These are phyloP conservation scores for Dicyrtoma fusca DNA, from an alignment of 2,888 invertebrate genomes.

Conservation along the genomic window DNA sequence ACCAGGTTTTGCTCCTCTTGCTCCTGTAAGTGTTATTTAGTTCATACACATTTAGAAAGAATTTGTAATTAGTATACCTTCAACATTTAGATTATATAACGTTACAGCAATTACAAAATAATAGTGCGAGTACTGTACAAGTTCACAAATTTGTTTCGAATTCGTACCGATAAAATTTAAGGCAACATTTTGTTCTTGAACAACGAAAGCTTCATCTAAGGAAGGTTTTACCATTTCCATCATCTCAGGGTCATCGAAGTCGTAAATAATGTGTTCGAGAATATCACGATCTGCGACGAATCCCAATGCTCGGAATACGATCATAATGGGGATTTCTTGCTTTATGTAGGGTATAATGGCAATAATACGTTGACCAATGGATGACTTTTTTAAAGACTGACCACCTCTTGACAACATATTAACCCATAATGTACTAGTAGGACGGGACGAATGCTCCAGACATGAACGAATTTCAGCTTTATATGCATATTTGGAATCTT, in stretches of 20 bases:
- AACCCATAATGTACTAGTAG: conserved; percentile 97
- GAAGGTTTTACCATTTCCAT: conserved; percentile 99
- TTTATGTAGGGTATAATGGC: conserved; percentile 98
- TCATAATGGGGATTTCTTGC: conserved; percentile 99
- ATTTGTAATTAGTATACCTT: not conserved
- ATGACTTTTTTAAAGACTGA: conserved; percentile 97
- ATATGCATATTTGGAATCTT: conserved; percentile 98
- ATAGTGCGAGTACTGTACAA: not conserved
- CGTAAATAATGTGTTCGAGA: conserved; percentile 98
- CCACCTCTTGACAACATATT: conserved; percentile 99
- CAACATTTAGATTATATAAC: not conserved
- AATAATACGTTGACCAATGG: conserved; percentile 97
- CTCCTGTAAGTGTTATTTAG: conserved; percentile 65
- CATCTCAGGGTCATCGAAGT: conserved; percentile 99
- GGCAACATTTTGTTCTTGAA: conserved; percentile 98
- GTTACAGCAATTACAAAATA: not conserved
- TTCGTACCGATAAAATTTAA: conserved; percentile 82
- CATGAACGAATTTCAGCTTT: conserved; percentile 98
- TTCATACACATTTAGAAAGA: not conserved
- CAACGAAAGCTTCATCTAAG: conserved; percentile 97
- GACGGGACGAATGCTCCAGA: conserved; percentile 85
- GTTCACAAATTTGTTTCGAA: not conserved
- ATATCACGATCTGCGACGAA: conserved; percentile 99
- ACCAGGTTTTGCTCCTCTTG: conserved; percentile 95
- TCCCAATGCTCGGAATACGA: conserved; percentile 97